Percentiles rank a stretch among this genome's conserved stretches.
Conservation (phyloP, 2,797 vertebrate genomes). For the Sebastes iracundus region DNA sequence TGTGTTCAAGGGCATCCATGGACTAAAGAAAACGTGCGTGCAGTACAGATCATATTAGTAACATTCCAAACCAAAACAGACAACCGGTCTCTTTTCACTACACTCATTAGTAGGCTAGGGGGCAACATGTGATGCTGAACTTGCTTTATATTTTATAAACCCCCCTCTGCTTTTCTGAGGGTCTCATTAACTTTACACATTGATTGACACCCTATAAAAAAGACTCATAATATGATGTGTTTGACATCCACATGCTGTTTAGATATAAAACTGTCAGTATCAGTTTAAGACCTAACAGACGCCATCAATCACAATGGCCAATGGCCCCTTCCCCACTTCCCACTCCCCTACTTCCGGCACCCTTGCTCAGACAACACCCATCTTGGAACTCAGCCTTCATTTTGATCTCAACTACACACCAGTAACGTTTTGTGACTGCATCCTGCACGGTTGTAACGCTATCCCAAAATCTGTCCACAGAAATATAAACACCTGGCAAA, state of each 20-base stretch:
- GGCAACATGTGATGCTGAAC: background rate
- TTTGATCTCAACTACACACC: background rate
- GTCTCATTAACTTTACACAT: background rate
- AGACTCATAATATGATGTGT: background rate
- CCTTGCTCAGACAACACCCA: background rate
- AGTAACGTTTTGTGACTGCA: background rate
- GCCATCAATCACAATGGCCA: background rate
- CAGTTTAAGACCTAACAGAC: background rate
- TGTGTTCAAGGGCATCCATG: background rate
- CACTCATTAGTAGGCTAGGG: background rate
- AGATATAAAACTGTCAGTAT: conserved; percentile 6
- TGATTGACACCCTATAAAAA: background rate
- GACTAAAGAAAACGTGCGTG: background rate
- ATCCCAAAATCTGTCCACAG: background rate
- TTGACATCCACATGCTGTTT: background rate
- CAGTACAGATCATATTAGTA: background rate
- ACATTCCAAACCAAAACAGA: background rate
- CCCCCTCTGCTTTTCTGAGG: background rate
- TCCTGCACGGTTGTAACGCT: background rate
- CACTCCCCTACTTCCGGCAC: background rate
- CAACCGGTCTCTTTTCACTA: background rate
- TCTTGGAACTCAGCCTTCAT: background rate
- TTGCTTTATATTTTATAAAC: background rate
- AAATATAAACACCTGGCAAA: background rate
- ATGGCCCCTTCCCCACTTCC: background rate